Evolutionary conservation across 1,140 invertebrate species (phyloP).

Genomic region (Rhysida immarginata): DNA sequence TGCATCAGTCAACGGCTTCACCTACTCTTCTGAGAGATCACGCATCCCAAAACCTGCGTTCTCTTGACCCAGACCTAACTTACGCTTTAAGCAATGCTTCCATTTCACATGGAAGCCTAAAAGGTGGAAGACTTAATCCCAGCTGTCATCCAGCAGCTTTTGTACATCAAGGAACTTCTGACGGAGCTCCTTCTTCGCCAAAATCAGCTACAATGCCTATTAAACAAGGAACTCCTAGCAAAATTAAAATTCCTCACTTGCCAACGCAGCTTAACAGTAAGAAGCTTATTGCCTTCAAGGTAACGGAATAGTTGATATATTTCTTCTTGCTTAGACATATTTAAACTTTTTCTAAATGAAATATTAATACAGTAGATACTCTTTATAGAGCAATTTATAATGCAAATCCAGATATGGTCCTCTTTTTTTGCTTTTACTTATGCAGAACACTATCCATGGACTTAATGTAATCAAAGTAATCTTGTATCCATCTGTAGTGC

Average conservation of each 20-base stretch:
- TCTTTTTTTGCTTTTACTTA: too few relatives aligned
- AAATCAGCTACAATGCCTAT: not conserved
- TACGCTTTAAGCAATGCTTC: not conserved
- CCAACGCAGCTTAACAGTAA: not conserved
- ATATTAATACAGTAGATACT: too few relatives aligned
- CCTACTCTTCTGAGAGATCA: not conserved
- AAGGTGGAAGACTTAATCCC: too few relatives aligned
- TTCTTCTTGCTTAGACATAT: too few relatives aligned
- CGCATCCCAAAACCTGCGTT: not conserved
- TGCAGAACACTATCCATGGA: too few relatives aligned
- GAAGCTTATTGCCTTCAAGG: not conserved
- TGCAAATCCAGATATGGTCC: too few relatives aligned
- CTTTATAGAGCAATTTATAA: too few relatives aligned
- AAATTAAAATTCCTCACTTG: not conserved
- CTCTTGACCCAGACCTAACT: not conserved
- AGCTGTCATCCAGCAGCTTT: not conserved
- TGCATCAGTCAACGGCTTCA: not conserved
- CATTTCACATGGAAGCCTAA: not conserved
- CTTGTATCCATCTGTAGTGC: too few relatives aligned
- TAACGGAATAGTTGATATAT: too few relatives aligned
- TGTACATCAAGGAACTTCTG: too few relatives aligned
- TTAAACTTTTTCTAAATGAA: too few relatives aligned
- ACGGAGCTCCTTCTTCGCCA: not conserved
- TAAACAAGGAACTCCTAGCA: not conserved
- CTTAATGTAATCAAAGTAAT: too few relatives aligned